These are phyloP conservation scores for Diadromus collaris DNA, from an alignment of 2,888 invertebrate genomes.

Conservation along the genomic window DNA sequence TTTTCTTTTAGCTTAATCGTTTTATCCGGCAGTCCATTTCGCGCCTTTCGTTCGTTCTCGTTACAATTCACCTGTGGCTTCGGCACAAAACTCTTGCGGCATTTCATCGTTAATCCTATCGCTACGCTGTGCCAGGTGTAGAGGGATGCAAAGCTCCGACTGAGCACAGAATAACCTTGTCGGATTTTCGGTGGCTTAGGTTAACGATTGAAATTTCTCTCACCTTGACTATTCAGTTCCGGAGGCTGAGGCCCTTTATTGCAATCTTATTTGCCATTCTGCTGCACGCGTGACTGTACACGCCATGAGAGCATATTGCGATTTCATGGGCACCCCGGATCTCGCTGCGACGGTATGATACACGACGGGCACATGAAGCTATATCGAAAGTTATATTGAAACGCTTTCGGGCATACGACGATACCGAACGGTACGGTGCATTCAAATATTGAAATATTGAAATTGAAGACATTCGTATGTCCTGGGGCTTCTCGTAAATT, in stretches of 20 bases:
- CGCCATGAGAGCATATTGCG: conserved; percentile 25
- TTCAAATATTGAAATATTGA: conserved; percentile 50
- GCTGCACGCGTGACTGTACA: not conserved
- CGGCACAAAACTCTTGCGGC: conserved; percentile 8
- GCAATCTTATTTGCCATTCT: conserved; percentile 7
- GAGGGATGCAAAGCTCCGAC: conserved; percentile 11
- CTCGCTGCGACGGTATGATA: conserved; percentile 1
- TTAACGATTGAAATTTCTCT: conserved; percentile 32
- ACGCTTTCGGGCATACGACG: conserved; percentile 22
- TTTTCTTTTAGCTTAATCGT: not conserved
- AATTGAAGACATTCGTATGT: conserved; percentile 13
- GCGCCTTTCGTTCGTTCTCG: conserved; percentile 9
- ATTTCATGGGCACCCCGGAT: not conserved
- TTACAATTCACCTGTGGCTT: conserved; percentile 49
- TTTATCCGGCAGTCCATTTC: not conserved
- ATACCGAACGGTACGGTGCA: conserved; percentile 22
- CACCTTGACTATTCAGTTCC: not conserved
- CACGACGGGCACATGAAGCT: not conserved
- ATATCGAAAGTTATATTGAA: conserved; percentile 31
- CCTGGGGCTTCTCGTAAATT: not conserved
- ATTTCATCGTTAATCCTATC: conserved; percentile 38
- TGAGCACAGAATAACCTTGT: conserved; percentile 12
- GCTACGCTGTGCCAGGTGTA: not conserved
- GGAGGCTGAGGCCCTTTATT: not conserved
- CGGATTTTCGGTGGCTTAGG: conserved; percentile 25